These are phyloP conservation scores for Dasysyrphus tricinctus DNA, from an alignment of 2,888 invertebrate species.

Conservation along the genomic window DNA sequence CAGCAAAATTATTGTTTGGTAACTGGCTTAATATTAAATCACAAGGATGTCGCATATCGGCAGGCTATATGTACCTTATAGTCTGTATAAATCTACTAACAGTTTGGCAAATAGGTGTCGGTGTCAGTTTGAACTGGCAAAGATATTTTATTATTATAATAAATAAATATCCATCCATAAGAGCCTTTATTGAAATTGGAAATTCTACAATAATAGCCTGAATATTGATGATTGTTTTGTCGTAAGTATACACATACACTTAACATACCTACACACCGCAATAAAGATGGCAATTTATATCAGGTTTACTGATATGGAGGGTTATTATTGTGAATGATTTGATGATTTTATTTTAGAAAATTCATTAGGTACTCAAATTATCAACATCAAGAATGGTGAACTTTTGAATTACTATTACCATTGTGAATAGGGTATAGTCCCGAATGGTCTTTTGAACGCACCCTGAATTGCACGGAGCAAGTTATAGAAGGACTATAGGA, in stretches of 20 bases:
- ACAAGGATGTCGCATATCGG: slow-evolving; percentile 36
- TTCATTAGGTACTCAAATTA: too few relatives aligned
- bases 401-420: too few relatives aligned
- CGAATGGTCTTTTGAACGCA: too few relatives aligned
- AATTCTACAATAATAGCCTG: slow-evolving; percentile 3
- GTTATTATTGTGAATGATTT: too few relatives aligned
- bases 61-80: background rate
- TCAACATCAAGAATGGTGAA: too few relatives aligned
- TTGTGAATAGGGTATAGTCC: too few relatives aligned
- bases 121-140: background rate
- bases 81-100: background rate
- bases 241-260: background rate
- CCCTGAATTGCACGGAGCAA: too few relatives aligned
- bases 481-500: too few relatives aligned
- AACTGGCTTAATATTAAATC: slow-evolving; percentile 73
- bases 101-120: slow-evolving; percentile 26
- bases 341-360: too few relatives aligned
- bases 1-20: slow-evolving; percentile 73
- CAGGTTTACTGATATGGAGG: too few relatives aligned
- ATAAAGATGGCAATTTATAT: background rate
- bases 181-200: background rate
- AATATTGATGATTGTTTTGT: background rate
- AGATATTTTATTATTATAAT: background rate
- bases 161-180: background rate
- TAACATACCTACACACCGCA: background rate